Evolutionary conservation across 2,888 invertebrate genomes (phyloP).

Genomic region (Thyatira batis): DNA sequence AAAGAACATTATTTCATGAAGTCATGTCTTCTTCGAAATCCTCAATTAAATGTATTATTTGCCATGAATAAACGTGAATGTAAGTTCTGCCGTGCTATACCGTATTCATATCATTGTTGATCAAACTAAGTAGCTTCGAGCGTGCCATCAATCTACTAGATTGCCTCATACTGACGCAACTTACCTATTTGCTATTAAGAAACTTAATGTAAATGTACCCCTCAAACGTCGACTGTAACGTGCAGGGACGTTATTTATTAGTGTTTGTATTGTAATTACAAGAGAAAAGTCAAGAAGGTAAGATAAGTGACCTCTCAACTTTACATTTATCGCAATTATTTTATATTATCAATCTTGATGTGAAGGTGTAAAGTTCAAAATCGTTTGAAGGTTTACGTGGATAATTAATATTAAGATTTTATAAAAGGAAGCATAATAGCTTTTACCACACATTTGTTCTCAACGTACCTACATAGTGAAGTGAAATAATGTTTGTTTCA

Average conservation of each 20-base stretch:
- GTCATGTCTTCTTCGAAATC: neutral
- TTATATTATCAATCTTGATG: neutral
- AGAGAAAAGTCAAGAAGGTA: neutral
- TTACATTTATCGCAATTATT: neutral
- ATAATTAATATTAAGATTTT: neutral
- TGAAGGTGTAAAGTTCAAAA: neutral
- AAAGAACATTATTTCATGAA: neutral
- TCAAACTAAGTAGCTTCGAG: constrained; percentile 6
- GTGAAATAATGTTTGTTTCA: neutral
- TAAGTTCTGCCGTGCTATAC: constrained; percentile 1
- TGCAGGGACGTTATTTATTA: constrained; percentile 32
- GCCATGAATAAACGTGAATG: neutral
- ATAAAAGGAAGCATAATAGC: neutral
- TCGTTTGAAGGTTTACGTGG: neutral
- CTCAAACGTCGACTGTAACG: constrained; percentile 23
- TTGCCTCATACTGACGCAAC: constrained; percentile 37
- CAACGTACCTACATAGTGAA: neutral
- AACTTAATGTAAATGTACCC: constrained; percentile 42
- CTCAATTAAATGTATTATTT: constrained; percentile 1
- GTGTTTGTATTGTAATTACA: constrained; percentile 21
- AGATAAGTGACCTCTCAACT: constrained; percentile 3
- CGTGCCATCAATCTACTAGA: constrained; percentile 16
- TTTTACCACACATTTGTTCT: neutral
- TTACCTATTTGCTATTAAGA: constrained; percentile 22
- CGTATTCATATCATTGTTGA: constrained; percentile 4